phyloP scores from a whole-genome alignment of 2,797 vertebrate species.

The Lindbergichthys nudifrons region DNA sequence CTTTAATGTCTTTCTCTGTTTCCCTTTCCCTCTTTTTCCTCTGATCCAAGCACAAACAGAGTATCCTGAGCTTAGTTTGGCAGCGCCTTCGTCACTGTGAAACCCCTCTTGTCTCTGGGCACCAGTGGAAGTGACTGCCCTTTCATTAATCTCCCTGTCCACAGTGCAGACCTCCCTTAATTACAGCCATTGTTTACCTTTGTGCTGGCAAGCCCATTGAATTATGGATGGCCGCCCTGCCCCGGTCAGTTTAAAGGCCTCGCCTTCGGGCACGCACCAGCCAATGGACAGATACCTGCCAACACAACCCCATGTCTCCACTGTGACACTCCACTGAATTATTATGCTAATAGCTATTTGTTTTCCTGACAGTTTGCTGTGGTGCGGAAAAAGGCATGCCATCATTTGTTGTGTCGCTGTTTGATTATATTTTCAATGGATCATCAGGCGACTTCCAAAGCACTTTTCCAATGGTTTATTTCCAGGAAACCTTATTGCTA shows the following conservation, averaged over 20 bases:
- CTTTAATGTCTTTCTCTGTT: background rate
- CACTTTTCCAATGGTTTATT: slow-evolving; percentile 3
- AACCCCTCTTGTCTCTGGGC: slow-evolving; percentile 71
- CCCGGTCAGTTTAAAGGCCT: slow-evolving; percentile 67
- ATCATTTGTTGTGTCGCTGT: slow-evolving; percentile 14
- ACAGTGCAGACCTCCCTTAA: slow-evolving; percentile 78
- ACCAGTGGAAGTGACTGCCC: slow-evolving; percentile 69
- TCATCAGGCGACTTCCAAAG: slow-evolving; percentile 18
- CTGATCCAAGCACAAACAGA: slow-evolving; percentile 12
- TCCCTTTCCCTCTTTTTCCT: background rate
- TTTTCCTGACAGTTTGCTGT: slow-evolving; percentile 41
- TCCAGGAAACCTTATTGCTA: slow-evolving; percentile 10
- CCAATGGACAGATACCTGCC: slow-evolving; percentile 64
- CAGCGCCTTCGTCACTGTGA: slow-evolving; percentile 62
- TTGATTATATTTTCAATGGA: slow-evolving; percentile 22
- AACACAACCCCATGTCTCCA: slow-evolving; percentile 43
- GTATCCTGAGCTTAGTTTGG: slow-evolving; percentile 57
- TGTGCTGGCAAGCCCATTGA: slow-evolving; percentile 77
- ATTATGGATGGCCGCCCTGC: slow-evolving; percentile 79
- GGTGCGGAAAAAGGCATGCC: slow-evolving; percentile 7
- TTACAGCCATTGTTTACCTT: slow-evolving; percentile 85
- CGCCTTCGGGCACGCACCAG: slow-evolving; percentile 58
- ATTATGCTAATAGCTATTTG: slow-evolving; percentile 66
- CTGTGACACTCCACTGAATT: slow-evolving; percentile 63
- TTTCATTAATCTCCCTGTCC: slow-evolving; percentile 84